Base-by-base conservation (phyloP, 1,140 invertebrate species). In the Drosophila funebris region DNA sequence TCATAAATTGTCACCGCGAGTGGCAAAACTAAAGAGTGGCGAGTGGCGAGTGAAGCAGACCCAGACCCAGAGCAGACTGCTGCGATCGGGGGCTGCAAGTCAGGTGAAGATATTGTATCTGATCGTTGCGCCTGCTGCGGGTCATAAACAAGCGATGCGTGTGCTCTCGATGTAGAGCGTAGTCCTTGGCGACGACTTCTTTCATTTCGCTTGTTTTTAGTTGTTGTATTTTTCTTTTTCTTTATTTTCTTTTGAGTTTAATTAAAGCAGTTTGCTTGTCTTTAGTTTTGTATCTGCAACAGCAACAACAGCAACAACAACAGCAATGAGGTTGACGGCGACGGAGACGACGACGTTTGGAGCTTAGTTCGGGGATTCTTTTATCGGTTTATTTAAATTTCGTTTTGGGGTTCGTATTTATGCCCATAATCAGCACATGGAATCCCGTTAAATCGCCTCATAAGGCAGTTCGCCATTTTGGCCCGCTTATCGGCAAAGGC, bases 381-480 rank as follows among this genome's bases (percentile, higher is more conserved):
- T 82, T 82, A 82, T 82, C 79, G 76, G 79, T 83, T 82, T 82
- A 82, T 82, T 82, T 82, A 82, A 82, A 85, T 77, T 77, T 83
- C 58, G 66, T 70, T 64, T 33, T 31, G 27, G 52, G 73, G 57
- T 57, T 73, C 62, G 76, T 83, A 76, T 83, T 83, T 83, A 84
- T 83, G 80, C 53, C 80, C 37, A 84, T 87, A 87, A 87, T 87
- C 82, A 82, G 75, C 70, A 73, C 78, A 81, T 78, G 80, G 72
- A 84, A 84, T 84, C 80, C 80, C 81, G 80, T 84, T 87, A 87
- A 87, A 76, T 83, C 83, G 78, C 78, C 71, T 88, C 83, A 87
- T 88, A 88, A 88, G 81, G 74, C 81, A 74, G 63, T 78, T 48
- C 75, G 78, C 83, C 83, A 82, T 87, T 87, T 87, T 87, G 41